phyloP scores from a whole-genome alignment of 2,888 invertebrate species.

The Macrosiphum euphorbiae region DNA sequence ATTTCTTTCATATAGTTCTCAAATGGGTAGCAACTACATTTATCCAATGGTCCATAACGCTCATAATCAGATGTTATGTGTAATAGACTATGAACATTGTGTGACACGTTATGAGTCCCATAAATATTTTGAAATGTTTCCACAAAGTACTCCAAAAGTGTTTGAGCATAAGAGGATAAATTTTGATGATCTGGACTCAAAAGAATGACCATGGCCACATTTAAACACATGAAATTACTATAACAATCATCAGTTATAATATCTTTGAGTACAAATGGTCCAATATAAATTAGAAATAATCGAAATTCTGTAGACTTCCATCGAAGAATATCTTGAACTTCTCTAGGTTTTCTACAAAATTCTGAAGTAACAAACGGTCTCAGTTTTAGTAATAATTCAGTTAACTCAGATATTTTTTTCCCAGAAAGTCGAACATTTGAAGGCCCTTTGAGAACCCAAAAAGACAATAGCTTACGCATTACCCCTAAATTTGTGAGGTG shows the following conservation, averaged over 20 bases:
- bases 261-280: slow-evolving; percentile 10
- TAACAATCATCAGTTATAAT: not conserved
- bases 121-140: slow-evolving; percentile 9
- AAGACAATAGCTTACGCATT: slow-evolving; percentile 8
- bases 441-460: slow-evolving; percentile 13
- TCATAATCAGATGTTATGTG: slow-evolving; percentile 7
- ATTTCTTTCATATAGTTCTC: slow-evolving; percentile 31
- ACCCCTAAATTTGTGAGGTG: not conserved
- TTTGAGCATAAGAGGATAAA: not conserved
- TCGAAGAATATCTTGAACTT: slow-evolving; percentile 23
- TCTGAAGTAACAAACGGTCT: slow-evolving; percentile 4
- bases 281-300: slow-evolving; percentile 17
- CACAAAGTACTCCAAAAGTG: not conserved
- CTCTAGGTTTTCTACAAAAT: slow-evolving; percentile 13
- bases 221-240: not conserved
- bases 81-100: slow-evolving; percentile 5
- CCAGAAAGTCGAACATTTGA: not conserved
- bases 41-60: not conserved
- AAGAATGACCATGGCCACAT: not conserved
- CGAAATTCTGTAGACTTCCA: slow-evolving; percentile 21
- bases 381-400: not conserved
- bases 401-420: too few species aligned
- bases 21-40: slow-evolving; percentile 8
- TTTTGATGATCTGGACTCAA: not conserved
- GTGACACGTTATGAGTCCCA: not conserved